Evolutionary conservation across 2,113 vertebrate genomes (phyloP).

Genomic region (Paraplagusia blochii): DNA sequence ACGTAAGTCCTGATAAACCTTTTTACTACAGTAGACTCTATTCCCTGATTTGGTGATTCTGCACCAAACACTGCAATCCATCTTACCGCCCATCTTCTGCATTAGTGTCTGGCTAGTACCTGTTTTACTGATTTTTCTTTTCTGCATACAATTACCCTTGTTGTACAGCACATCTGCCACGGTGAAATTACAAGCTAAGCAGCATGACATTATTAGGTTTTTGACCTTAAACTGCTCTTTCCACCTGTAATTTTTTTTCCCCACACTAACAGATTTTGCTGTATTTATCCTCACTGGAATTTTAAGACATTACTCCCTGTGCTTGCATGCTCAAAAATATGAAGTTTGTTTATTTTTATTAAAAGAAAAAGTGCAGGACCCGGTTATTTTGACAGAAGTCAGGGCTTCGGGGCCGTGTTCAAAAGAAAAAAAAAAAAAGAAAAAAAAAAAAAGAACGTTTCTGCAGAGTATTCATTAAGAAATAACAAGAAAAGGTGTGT

Average conservation of each 20-base stretch:
- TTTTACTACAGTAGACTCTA: conserved; percentile 2
- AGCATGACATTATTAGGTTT: conserved; percentile 10
- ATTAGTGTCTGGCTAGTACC: neutral
- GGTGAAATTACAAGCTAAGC: conserved; percentile 2
- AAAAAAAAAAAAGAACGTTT: conserved; percentile 3
- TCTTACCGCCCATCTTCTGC: conserved; percentile 17
- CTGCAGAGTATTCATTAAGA: conserved; percentile 2
- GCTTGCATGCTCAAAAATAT: neutral
- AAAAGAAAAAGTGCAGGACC: neutral
- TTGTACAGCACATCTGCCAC: conserved; percentile 8
- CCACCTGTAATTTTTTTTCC: neutral
- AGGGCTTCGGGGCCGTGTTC: conserved; percentile 7
- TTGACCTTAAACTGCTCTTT: conserved; percentile 9
- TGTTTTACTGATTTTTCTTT: conserved; percentile 1
- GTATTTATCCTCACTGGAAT: neutral
- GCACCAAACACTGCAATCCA: conserved; percentile 7
- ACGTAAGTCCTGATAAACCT: conserved; percentile 6
- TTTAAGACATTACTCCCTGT: neutral
- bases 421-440: conserved; percentile 10
- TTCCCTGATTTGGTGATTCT: conserved; percentile 12
- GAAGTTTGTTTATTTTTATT: neutral
- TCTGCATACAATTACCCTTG: conserved; percentile 4
- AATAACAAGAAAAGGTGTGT: conserved; percentile 1
- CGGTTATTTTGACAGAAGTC: neutral
- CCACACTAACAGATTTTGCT: too few species aligned